phyloP scores from a whole-genome alignment of 1,140 invertebrate genomes.

The Calephelis nemesis region DNA sequence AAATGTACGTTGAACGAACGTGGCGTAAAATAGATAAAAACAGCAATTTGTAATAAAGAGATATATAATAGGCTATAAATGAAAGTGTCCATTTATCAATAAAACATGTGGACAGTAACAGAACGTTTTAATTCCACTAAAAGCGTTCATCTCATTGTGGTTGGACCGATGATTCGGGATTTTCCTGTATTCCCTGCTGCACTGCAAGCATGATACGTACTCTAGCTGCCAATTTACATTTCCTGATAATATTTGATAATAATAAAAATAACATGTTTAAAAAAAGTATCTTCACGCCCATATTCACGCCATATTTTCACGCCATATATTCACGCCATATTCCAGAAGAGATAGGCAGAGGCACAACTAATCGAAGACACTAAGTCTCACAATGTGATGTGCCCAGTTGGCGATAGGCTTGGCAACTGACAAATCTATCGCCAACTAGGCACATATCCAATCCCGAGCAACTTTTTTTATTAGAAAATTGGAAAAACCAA shows the following conservation, averaged over 20 bases:
- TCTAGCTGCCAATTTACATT: slow-evolving; percentile 22
- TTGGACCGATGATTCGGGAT: slow-evolving; percentile 48
- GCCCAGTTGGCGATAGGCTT: too few species aligned
- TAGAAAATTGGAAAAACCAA: too few species aligned
- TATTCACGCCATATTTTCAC: too few species aligned
- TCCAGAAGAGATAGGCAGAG: too few species aligned
- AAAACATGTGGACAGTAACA: slow-evolving; percentile 50
- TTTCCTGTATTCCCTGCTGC: slow-evolving; percentile 35
- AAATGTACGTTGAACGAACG: background rate
- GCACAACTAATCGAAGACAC: too few species aligned
- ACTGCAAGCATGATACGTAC: slow-evolving; percentile 13
- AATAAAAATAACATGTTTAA: too few species aligned
- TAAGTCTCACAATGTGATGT: too few species aligned
- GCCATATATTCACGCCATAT: too few species aligned
- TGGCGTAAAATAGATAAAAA: background rate
- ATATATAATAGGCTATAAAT: slow-evolving; percentile 2
- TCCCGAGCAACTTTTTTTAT: too few species aligned
- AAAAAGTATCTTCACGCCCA: too few species aligned
- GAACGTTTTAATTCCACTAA: slow-evolving; percentile 67
- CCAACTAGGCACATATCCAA: too few species aligned
- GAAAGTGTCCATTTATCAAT: slow-evolving; percentile 42
- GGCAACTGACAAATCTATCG: too few species aligned
- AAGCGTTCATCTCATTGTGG: slow-evolving; percentile 70
- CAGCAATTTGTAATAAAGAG: slow-evolving; percentile 21
- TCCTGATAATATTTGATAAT: slow-evolving; percentile 20